Percentiles rank a stretch among this genome's conserved stretches.
These are phyloP conservation scores for Dynastes hyllus DNA, from an alignment of 2,888 invertebrate genomes.

Conservation along the genomic window DNA sequence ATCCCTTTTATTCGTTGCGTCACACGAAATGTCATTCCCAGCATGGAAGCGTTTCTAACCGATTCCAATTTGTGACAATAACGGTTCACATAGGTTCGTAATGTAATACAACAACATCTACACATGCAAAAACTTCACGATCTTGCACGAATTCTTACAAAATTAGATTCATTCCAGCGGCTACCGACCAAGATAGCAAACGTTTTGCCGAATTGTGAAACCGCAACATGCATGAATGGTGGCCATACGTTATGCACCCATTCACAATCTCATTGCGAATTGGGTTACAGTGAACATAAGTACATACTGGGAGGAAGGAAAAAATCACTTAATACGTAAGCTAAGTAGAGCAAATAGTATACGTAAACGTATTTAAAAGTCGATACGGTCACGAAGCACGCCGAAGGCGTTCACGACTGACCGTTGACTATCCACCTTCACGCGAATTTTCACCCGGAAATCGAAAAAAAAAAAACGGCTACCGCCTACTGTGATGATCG, in stretches of 20 bases:
- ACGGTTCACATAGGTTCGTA: neutral
- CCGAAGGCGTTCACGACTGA: conserved; percentile 54
- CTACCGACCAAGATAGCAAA: neutral
- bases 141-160: conserved; percentile 34
- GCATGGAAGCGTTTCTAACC: no score
- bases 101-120: neutral
- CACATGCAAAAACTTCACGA: neutral
- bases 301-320: conserved; percentile 1
- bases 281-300: conserved; percentile 12
- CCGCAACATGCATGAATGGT: conserved; percentile 40
- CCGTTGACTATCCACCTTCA: conserved; percentile 35
- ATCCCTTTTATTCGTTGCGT: no score
- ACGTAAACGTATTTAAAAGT: conserved; percentile 52
- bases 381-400: conserved; percentile 32
- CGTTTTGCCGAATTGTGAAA: conserved; percentile 32
- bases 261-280: conserved; percentile 39
- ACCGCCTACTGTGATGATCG: conserved; percentile 37
- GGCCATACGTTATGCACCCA: conserved; percentile 46
- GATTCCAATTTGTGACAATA: neutral
- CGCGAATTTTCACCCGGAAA: conserved; percentile 59
- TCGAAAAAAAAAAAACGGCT: conserved; percentile 50
- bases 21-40: no score
- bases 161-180: conserved; percentile 22
- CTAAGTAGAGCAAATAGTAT: conserved; percentile 54
- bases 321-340: conserved; percentile 16